Percentiles rank a stretch among this genome's conserved stretches.
These are phyloP conservation scores for Oncorhynchus gorbuscha DNA, from an alignment of 2,113 vertebrate species.

Conservation along the genomic window DNA sequence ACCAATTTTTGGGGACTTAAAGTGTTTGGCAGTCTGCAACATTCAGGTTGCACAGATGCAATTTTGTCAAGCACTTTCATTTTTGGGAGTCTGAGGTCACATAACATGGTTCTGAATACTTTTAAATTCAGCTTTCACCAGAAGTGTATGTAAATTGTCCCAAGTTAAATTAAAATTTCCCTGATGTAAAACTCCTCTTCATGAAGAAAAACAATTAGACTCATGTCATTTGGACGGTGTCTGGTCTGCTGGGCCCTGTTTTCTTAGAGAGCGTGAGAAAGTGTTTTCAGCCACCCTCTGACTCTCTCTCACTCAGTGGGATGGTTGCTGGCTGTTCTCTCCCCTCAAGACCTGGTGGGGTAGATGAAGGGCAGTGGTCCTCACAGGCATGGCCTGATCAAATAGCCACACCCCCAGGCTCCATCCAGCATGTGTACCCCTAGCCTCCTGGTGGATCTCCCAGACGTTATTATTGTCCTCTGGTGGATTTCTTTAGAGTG, in stretches of 20 bases:
- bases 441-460: neutral
- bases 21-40: constrained; percentile 11
- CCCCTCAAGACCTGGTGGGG: neutral
- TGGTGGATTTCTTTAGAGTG: neutral
- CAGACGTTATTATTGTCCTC: neutral
- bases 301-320: neutral
- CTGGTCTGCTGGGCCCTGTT: neutral
- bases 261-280: neutral
- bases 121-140: neutral
- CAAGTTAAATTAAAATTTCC: neutral
- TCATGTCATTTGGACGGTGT: neutral
- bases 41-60: constrained; percentile 3
- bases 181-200: neutral
- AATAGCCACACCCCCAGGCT: neutral
- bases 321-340: neutral
- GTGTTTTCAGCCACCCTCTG: neutral
- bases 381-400: neutral
- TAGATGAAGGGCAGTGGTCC: neutral
- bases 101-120: neutral
- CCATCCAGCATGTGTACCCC: neutral
- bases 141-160: neutral
- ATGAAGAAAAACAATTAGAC: neutral
- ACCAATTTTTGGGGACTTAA: constrained; percentile 14
- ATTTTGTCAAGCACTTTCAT: neutral
- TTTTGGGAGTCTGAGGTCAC: neutral